Conservation (phyloP, 2,797 vertebrate genomes). For the Phrynocephalus guinanensis region DNA sequence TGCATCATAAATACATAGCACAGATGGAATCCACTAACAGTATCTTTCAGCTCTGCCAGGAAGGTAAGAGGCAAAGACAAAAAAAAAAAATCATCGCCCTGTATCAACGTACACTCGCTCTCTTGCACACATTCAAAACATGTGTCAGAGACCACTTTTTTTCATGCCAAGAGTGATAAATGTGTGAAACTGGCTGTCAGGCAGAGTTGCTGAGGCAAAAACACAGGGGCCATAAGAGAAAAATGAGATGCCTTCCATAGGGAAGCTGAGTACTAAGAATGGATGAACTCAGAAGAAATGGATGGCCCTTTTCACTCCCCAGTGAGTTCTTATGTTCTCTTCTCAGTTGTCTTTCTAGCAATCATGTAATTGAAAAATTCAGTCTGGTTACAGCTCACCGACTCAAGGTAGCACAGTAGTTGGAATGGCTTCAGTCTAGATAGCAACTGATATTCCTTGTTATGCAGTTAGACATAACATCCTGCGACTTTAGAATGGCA, state of each 20-base stretch:
- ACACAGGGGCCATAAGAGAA: conserved; percentile 51
- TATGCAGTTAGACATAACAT: background rate
- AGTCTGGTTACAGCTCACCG: conserved; percentile 31
- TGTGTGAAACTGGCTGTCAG: conserved; percentile 57
- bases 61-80: background rate
- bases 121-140: conserved; percentile 39
- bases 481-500: conserved; percentile 10
- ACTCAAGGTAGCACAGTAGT: background rate
- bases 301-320: conserved; percentile 46
- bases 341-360: conserved; percentile 53
- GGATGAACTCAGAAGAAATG: conserved; percentile 53
- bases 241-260: conserved; percentile 54
- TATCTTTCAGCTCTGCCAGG: conserved; percentile 29
- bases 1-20: background rate
- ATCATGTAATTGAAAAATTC: conserved; percentile 53
- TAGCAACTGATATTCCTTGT: background rate
- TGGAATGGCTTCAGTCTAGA: conserved; percentile 38
- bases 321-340: conserved; percentile 45
- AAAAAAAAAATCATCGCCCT: background rate
- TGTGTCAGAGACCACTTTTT: conserved; percentile 49
- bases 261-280: conserved; percentile 49
- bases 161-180: conserved; percentile 59
- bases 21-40: background rate
- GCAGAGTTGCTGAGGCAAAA: conserved; percentile 62
- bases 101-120: conserved; percentile 42